Evolutionary conservation across 1,140 invertebrate genomes (phyloP).

Genomic region (Tetraneura akinire): DNA sequence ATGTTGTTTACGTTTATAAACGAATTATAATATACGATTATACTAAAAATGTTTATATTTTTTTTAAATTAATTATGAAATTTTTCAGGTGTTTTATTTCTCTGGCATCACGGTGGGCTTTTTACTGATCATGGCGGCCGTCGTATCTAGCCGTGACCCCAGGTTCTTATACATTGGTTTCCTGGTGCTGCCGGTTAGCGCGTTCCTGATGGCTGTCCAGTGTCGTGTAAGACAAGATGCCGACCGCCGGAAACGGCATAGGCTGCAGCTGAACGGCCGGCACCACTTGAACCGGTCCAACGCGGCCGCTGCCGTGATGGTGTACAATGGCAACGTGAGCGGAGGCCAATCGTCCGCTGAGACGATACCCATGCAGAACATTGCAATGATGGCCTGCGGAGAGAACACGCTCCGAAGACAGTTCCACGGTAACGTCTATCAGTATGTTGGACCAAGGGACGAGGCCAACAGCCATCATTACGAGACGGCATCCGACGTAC

Average conservation of each 20-base stretch:
- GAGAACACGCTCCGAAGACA: slow-evolving; percentile 24
- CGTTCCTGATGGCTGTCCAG: slow-evolving; percentile 64
- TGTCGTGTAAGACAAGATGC: slow-evolving; percentile 65
- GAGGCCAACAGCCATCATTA: slow-evolving; percentile 14
- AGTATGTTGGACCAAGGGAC: slow-evolving; percentile 30
- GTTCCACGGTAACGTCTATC: slow-evolving; percentile 34
- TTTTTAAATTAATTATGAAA: too few relatives aligned
- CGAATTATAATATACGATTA: too few relatives aligned
- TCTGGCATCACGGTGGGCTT: slow-evolving; percentile 66
- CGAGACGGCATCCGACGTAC: slow-evolving; percentile 8
- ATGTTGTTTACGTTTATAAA: too few relatives aligned
- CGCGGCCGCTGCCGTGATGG: background rate
- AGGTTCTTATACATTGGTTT: slow-evolving; percentile 67
- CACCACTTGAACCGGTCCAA: slow-evolving; percentile 17
- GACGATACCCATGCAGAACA: slow-evolving; percentile 32
- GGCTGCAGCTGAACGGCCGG: slow-evolving; percentile 34
- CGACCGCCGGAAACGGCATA: slow-evolving; percentile 60
- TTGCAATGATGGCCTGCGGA: background rate
- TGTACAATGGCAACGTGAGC: background rate
- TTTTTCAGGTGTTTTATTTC: slow-evolving; percentile 65
- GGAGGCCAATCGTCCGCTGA: background rate
- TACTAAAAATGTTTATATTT: too few relatives aligned
- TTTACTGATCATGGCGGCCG: slow-evolving; percentile 65
- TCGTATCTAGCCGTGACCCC: slow-evolving; percentile 64
- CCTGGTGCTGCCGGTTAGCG: slow-evolving; percentile 64